A percentile compares a stretch with the other conserved stretches of the same genome.
Evolutionary conservation across 2,113 vertebrate species (phyloP).

Genomic region (Bos indicus): DNA sequence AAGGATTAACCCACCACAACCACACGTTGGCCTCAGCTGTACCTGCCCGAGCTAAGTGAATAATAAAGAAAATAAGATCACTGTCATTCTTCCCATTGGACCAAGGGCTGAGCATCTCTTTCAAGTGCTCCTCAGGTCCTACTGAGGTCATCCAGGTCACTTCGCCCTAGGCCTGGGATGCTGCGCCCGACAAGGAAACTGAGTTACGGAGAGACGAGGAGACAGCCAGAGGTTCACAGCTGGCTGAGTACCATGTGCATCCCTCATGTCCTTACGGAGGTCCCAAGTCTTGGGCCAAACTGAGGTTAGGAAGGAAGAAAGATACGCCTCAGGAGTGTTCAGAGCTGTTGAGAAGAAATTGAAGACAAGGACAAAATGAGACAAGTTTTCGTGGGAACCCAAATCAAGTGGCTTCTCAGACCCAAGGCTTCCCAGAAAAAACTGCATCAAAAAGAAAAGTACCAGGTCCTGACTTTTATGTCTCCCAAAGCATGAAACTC

Average conservation of each 20-base stretch:
- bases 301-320: neutral
- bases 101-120: neutral
- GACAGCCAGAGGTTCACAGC: accelerated
- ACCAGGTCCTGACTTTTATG: neutral
- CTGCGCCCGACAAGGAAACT: neutral
- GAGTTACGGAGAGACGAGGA: neutral
- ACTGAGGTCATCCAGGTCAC: neutral
- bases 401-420: neutral
- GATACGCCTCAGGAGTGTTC: accelerated
- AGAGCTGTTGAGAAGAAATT: neutral
- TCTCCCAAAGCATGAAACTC: neutral
- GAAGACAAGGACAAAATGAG: neutral
- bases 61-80: neutral
- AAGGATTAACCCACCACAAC: neutral
- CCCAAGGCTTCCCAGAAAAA: neutral
- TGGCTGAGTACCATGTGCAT: neutral
- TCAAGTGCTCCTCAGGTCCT: neutral
- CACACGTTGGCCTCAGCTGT: neutral
- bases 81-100: neutral
- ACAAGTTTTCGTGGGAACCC: neutral
- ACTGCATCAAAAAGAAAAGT: neutral
- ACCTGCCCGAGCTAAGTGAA: neutral
- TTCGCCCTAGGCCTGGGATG: neutral
- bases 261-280: neutral
- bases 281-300: neutral